Evolutionary conservation across 2,797 vertebrate genomes (phyloP), one percentile per base, ranked within the genome.

Genomic region (Lacerta bilineata): DNA sequence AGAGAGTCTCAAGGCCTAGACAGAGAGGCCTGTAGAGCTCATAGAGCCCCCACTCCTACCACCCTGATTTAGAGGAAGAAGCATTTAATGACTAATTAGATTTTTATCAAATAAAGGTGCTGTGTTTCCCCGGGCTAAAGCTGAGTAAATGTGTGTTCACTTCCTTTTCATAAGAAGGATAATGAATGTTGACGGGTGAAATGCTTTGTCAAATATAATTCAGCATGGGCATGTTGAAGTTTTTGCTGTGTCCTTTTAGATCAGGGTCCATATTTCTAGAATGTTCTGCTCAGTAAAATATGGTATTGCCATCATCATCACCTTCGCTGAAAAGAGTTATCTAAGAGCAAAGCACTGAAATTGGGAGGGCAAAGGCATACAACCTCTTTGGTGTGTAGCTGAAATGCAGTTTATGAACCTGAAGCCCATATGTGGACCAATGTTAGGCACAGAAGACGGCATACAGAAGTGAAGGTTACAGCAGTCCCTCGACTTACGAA

Each of bases 61-160:
- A 55, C 50, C 50, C 50, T 1, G 13, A 55, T 55, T 86, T 68
- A 81, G 27, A 50, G n/a, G 71, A 66, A 68, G 55, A 76, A 23
- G 17, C 43, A 78, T 83, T 78, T 86, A 78, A 86, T 86, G 84
- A 89, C 64, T 85, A 86, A 86, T 43, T 71, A 27, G 43, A 86
- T 83, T 77, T 86, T 75, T 85, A 78, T 86, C 77, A 89, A 80
- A 59, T 43, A 69, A 50, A 77, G 68, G 41, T 66, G 83, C 77
- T 15, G 13, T 20, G 7, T 86, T 89, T 83, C 72, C 84, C 61
- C 64, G 36, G 80, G 61, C 72, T 66, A 71, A 82, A 36, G 23
- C 61, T 43, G n/a, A 50, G 8, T 55, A 64, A 85, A 64, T 64
- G 9, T 64, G 25, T 43, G 43, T 3, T 82, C 11, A 15, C 36